Evolutionary conservation across 2,113 vertebrate genomes (phyloP), one percentile per base, ranked within the genome.

Genomic region (Gila orcuttii): DNA sequence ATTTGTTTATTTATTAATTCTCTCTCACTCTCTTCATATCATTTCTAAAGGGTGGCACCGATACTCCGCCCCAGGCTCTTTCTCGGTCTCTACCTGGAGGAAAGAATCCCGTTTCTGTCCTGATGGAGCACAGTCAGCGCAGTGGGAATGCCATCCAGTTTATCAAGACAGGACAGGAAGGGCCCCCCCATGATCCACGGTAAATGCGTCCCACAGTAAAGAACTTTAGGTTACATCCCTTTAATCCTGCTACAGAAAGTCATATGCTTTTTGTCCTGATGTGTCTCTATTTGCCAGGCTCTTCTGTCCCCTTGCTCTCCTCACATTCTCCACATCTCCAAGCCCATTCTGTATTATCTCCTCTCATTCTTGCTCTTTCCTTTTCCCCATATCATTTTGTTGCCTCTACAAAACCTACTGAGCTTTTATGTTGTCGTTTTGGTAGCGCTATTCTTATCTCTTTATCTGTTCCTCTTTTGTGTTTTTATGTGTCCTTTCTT

Each of bases 101-200:
- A 59, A 99, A 99, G 90, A 98, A 97, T 81, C 97, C 98, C 0
- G 96, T 99, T 86, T 97, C 97, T 0, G 89, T 97, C 0, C 84
- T 99, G 28, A 98, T 98, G 93, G 98, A 99, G 86, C 97, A 97
- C 50, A 95, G 97, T 19, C 98, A 99, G 76, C 98, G 98, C 73
- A 94, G 95, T 0, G 97, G 97, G 25, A 95, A 95, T 79, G 85
- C 94, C 1, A 93, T 97, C 9, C 97, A 99, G 86, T 99, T 99
- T 89, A 95, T 97, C 80, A 94, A 96, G 86, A 95, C 98, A 0
- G 94, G 96, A 42, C 97, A 98, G 93, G 97, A 96, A 1, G 98
- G 98, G 6, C 98, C 98, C 0, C 95, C 98, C 2, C 98, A 99
- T 1, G 97, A 99, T 91, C 98, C 98, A 21, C 95, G 97, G 98